Base-by-base conservation (phyloP, 2,113 vertebrate species). In the Agapornis roseicollis region DNA sequence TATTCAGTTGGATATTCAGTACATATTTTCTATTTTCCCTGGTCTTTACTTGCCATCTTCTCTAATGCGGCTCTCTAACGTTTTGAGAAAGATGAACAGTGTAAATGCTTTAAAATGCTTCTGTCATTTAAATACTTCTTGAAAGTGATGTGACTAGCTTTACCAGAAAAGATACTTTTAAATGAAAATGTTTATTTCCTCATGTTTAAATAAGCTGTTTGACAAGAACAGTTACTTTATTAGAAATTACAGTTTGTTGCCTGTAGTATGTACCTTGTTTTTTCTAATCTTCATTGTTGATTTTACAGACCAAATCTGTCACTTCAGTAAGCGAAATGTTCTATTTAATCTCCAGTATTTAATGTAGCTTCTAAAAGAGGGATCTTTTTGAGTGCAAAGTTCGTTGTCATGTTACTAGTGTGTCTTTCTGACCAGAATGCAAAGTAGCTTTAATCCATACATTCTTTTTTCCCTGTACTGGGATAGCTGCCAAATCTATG, bases 401-500 rank as follows among this genome's bases (percentile, higher is more conserved):
- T 96, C 6, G n/a, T 97, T 98, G 97, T 98, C 88, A 89, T 96
- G 97, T 97, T 98, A 97, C 96, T 96, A 69, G 91, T 95, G 89
- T 55, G 80, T 76, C 85, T 78, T 97, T 97, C 95, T 98, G 98
- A 97, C 96, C 72, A 82, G 98, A 97, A 98, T 98, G 96, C 91
- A 91, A 98, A 98, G 98, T 96, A 97, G 96, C 94, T 97, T 80
- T 90, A 97, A 98, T 98, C 97, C 97, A 98, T 98, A 98, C 97
- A 90, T 98, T 97, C 96, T 97, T 98, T 98, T 97, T 98, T 97
- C 96, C 77, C 89, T 96, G 72, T 94, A 71, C 93, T 94, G 93
- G 95, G 96, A 84, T 81, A 81, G 49, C 92, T 94, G 97, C 98
- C 98, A 98, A 94, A 94, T 88, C 78, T 84, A 92, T 96, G 97